These are phyloP conservation scores for Sericinus montela DNA, from an alignment of 2,888 invertebrate genomes.

Conservation along the genomic window DNA sequence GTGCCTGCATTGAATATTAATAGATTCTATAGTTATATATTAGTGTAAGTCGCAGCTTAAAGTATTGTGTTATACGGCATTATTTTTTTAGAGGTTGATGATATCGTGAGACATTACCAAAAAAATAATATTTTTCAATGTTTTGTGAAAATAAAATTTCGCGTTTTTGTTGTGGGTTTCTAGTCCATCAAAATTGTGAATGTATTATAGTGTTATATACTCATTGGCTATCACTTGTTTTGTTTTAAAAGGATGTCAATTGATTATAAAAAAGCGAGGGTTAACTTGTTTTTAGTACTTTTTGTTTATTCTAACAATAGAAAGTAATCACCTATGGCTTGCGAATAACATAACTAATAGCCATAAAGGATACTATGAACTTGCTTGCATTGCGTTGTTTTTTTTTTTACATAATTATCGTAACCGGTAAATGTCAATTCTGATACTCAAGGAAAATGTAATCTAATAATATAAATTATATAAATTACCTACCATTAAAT, in stretches of 20 bases:
- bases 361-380: slow-evolving; percentile 68
- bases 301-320: slow-evolving; percentile 73
- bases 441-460: slow-evolving; percentile 4
- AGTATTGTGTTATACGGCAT: slow-evolving; percentile 38
- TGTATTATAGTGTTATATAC: slow-evolving; percentile 51
- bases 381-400: slow-evolving; percentile 75
- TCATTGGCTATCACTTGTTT: slow-evolving; percentile 49
- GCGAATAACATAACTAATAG: slow-evolving; percentile 76
- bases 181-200: slow-evolving; percentile 73
- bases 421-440: slow-evolving; percentile 23
- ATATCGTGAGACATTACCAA: slow-evolving; percentile 45
- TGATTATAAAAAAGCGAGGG: slow-evolving; percentile 45
- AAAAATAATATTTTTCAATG: slow-evolving; percentile 38
- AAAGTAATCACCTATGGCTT: slow-evolving; percentile 70
- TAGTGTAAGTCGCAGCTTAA: slow-evolving; percentile 26
- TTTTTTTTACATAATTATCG: slow-evolving; percentile 45
- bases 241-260: slow-evolving; percentile 43
- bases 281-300: slow-evolving; percentile 62
- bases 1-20: slow-evolving; percentile 30
- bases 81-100: slow-evolving; percentile 30
- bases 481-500: slow-evolving; percentile 16
- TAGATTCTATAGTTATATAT: slow-evolving; percentile 25
- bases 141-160: slow-evolving; percentile 45
- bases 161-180: slow-evolving; percentile 66
- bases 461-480: slow-evolving; percentile 7